Base-by-base conservation (phyloP, 2,113 vertebrate species). In the Lanius collurio region DNA sequence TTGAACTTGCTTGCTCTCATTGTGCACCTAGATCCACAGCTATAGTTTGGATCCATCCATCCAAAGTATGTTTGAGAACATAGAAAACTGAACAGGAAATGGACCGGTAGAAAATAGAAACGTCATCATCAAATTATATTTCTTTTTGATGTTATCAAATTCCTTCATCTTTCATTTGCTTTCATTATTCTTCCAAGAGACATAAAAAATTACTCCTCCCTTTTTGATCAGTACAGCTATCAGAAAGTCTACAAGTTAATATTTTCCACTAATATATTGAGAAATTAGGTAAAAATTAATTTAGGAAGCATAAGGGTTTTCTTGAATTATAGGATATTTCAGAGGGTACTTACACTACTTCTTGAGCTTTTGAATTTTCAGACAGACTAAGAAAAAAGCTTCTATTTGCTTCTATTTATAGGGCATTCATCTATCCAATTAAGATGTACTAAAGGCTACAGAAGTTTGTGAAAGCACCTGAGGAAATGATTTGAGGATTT, bases 151-250 rank as follows among this genome's bases (percentile, higher is more conserved):
- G 70, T 83, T 83, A 88, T 74, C 75, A 59, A 76, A 60, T 91
- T 74, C 59, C 63, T 94, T 93, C 53, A 85, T 83, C 74, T 74
- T 83, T 81, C 75, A 81, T 86, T 86, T 92, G 42, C 79, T 96
- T 95, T 94, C 71, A 92, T 92, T 95, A 92, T 46, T 83, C 85
- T 94, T 90, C 92, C 95, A 93, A 93, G 79, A 74, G 47, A 83
- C 50, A 93, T 85, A 14, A 94, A 87, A 84, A 86, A 81, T n/a
- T 75, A 86, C 35, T 86, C 68, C 82, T 90, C 55, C 49, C 46
- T 83, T 93, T 94, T 86, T 94, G 81, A 96, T 95, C 71, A 78
- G 27, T 50, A 50, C 41, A 86, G 82, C 27, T 94, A 83, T 78
- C 52, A 83, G 15, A 73, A 88, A 88, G 60, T 57, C 53, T 41